Percentiles rank a stretch among this genome's conserved stretches.
These are phyloP conservation scores for Struthidea cinerea DNA, from an alignment of 2,113 vertebrate species.

Conservation along the genomic window DNA sequence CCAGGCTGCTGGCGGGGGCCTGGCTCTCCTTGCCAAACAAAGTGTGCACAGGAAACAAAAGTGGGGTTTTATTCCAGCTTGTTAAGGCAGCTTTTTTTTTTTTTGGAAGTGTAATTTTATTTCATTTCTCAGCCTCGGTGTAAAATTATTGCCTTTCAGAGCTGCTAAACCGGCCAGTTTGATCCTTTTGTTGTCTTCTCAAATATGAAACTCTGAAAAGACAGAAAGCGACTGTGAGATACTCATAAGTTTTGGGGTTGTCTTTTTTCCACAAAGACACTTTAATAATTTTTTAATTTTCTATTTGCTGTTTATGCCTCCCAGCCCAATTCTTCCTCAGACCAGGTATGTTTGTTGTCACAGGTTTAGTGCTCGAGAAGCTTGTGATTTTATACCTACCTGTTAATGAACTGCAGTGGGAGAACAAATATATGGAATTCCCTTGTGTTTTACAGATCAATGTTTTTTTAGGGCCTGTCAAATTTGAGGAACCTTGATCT, in stretches of 20 bases:
- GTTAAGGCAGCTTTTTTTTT: slow-evolving; percentile 27
- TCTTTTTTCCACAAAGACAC: background rate
- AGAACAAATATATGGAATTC: background rate
- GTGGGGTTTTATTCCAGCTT: slow-evolving; percentile 3
- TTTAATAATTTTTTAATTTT: background rate
- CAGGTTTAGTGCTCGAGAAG: background rate
- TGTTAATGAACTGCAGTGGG: background rate
- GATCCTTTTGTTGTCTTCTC: background rate
- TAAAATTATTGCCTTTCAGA: background rate
- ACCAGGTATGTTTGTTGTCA: background rate
- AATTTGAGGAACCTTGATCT: background rate
- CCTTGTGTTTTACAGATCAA: background rate
- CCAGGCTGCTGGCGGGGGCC: background rate
- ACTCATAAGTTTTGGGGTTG: background rate
- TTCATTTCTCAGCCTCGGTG: background rate
- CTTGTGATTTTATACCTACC: background rate
- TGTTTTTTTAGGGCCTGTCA: background rate
- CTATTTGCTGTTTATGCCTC: background rate
- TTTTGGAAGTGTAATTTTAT: background rate
- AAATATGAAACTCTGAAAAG: background rate
- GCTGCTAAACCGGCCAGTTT: background rate
- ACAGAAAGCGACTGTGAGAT: background rate
- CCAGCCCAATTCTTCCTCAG: background rate
- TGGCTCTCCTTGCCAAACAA: slow-evolving; percentile 1
- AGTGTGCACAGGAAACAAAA: slow-evolving; percentile 27